These are phyloP conservation scores for Dromaius novaehollandiae DNA, from an alignment of 2,113 vertebrate genomes.

Conservation along the genomic window DNA sequence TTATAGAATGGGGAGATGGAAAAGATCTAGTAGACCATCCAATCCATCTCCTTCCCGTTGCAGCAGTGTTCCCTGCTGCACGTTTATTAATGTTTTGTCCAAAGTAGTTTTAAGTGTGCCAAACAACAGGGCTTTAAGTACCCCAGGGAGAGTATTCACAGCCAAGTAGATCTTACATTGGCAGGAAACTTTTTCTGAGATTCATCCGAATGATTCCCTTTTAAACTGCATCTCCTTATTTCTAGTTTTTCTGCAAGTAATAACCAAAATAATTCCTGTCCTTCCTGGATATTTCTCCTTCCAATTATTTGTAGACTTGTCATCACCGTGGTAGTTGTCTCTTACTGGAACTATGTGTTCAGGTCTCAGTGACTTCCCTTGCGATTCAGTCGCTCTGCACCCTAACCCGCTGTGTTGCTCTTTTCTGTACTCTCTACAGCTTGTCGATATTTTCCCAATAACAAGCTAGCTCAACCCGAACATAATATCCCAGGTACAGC, in stretches of 20 bases:
- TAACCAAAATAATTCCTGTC: neutral
- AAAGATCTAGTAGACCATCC: constrained; percentile 26
- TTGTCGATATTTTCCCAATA: neutral
- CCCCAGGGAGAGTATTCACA: neutral
- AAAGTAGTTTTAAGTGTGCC: neutral
- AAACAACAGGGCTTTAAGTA: neutral
- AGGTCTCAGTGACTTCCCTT: neutral
- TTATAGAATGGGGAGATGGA: constrained; percentile 50
- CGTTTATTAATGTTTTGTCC: neutral
- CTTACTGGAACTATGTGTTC: neutral
- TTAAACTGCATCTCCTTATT: neutral
- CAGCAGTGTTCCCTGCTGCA: neutral
- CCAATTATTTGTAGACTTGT: neutral
- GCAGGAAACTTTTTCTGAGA: neutral
- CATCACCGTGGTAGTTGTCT: neutral
- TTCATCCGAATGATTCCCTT: neutral
- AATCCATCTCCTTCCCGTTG: neutral
- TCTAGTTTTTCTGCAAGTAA: neutral
- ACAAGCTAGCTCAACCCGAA: neutral
- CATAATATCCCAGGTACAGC: neutral
- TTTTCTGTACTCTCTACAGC: neutral
- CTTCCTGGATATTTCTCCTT: neutral
- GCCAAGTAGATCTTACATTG: neutral
- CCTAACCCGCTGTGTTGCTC: neutral
- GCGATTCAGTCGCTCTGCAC: neutral